Evolutionary conservation across 2,113 vertebrate species (phyloP), one percentile per base, ranked within the genome.

Genomic region (Trinectes maculatus): DNA sequence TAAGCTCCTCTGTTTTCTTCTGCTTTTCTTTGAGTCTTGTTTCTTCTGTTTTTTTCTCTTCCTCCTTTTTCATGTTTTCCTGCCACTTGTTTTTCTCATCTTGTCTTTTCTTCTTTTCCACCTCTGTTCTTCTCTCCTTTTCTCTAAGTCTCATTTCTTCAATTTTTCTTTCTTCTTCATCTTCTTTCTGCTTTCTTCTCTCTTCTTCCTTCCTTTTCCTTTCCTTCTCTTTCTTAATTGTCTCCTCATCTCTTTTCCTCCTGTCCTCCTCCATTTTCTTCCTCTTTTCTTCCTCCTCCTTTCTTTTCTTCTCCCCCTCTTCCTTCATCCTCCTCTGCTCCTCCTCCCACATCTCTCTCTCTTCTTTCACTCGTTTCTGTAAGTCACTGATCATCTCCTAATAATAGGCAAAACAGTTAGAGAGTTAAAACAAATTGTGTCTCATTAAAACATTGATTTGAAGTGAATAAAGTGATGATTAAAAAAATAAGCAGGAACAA

Each of bases 381-480:
- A 98, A 74, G 24, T 84, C 91, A 43, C 56, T 64, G 63, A 96
- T 94, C 31, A 89, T 36, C 33, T 92, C 93, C 96, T 99, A 36
- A 52, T 29, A 31, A 71, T 2, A 21, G 19, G 24, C 6, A 26
- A 31, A 56, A 22, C 5, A 8, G 8, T 34, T 34, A n/a, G n/a
- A n/a, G 33, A 7, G 33, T 34, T 34, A 34, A n/a, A n/a, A n/a
- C n/a, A n/a, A n/a, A n/a, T n/a, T n/a, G n/a, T n/a, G n/a, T n/a
- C n/a, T n/a, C n/a, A n/a, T n/a, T n/a, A n/a, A n/a, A n/a, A n/a
- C n/a, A n/a, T n/a, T n/a, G n/a, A n/a, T n/a, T n/a, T n/a, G n/a
- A n/a, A n/a, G n/a, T n/a, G n/a, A n/a, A n/a, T n/a, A n/a, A n/a
- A n/a, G n/a, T n/a, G n/a, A n/a, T n/a, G n/a, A n/a, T n/a, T n/a